Conservation (phyloP, 2,888 invertebrate genomes). For the Nezara viridula region DNA sequence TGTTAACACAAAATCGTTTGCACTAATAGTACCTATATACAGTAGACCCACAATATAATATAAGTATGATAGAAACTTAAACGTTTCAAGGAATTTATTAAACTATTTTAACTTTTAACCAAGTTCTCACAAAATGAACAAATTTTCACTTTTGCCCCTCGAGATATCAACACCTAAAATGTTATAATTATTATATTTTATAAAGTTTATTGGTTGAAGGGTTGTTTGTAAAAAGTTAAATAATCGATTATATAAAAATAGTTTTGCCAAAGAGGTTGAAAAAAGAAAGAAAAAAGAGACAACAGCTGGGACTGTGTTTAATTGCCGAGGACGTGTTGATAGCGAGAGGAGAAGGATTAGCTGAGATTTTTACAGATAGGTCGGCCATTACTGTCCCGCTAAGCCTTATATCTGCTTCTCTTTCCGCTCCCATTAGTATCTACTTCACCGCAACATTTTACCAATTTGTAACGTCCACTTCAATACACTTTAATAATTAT, state of each 20-base stretch:
- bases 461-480: neutral
- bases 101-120: too few species aligned
- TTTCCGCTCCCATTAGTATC: neutral
- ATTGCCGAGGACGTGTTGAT: conserved; percentile 36
- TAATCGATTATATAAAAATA: neutral
- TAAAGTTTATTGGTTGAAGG: too few species aligned
- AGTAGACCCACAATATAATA: too few species aligned
- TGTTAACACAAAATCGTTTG: too few species aligned
- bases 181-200: too few species aligned
- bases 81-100: too few species aligned
- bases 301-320: neutral
- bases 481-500: neutral
- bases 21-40: too few species aligned
- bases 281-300: neutral
- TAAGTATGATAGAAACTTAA: too few species aligned
- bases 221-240: neutral
- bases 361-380: conserved; percentile 36
- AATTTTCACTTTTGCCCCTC: too few species aligned
- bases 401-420: neutral
- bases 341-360: neutral
- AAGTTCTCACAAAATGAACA: too few species aligned
- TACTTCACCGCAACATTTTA: neutral
- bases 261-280: neutral
- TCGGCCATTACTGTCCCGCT: neutral
- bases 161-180: too few species aligned